phyloP scores from a whole-genome alignment of 2,888 invertebrate genomes.

The Epistrophella euchroma region DNA sequence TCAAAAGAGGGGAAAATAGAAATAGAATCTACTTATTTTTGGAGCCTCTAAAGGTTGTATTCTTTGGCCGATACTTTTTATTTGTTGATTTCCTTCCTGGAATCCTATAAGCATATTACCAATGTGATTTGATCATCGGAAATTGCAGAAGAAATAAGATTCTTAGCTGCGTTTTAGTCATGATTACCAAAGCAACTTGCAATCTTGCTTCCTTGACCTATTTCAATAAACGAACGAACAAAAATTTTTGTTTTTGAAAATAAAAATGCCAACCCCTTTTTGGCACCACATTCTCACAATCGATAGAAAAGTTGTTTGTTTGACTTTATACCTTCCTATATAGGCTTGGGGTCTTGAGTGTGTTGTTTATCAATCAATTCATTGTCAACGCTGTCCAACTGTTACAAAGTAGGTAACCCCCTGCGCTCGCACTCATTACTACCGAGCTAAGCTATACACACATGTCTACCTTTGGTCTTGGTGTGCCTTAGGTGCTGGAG shows the following conservation, averaged over 20 bases:
- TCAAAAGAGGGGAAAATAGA: neutral
- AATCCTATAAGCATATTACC: no score
- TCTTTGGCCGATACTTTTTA: no score
- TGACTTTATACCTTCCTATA: slow-evolving; percentile 31
- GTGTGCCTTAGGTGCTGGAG: slow-evolving; percentile 42
- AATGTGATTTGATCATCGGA: no score
- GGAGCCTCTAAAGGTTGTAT: no score
- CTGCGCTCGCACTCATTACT: slow-evolving; percentile 48
- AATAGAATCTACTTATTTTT: no score
- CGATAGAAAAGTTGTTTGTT: slow-evolving; percentile 37
- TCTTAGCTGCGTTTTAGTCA: no score
- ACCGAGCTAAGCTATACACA: neutral
- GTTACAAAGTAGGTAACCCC: slow-evolving; percentile 47
- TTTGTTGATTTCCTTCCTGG: no score
- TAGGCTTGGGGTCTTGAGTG: slow-evolving; percentile 61
- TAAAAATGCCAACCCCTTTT: slow-evolving; percentile 13
- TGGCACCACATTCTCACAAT: slow-evolving; percentile 41
- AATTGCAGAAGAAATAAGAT: no score
- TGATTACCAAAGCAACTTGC: no score
- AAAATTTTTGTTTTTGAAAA: neutral
- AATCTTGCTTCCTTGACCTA: no score
- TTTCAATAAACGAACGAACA: no score
- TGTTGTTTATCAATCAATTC: slow-evolving; percentile 75
- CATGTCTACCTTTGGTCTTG: slow-evolving; percentile 34
- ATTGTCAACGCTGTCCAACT: slow-evolving; percentile 72